Base-by-base conservation (phyloP, 2,888 invertebrate genomes). In the Leucania comma region DNA sequence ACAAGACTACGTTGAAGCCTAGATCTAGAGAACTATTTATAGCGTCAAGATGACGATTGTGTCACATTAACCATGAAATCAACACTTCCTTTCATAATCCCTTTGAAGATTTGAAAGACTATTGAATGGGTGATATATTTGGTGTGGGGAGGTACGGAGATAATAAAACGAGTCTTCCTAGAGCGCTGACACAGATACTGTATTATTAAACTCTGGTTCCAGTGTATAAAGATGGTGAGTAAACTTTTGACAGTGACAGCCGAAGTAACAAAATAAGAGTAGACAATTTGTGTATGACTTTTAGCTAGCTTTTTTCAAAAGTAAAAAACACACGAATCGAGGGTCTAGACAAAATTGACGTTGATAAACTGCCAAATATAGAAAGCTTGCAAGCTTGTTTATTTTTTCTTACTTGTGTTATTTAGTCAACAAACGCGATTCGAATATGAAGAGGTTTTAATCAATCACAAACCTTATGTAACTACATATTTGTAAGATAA, bases 361-460 rank as follows among this genome's bases (percentile, higher is more conserved):
- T 69, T 80, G 78, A 78, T 57, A 80, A 81, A 78, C 59, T 26
- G 57, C 38, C 22, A n/a, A 35, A 61, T 22, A 58, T 74, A 69
- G 82, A 78, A 82, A 72, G 79, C 59, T 59, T 42, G 38, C 14
- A 14, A 42, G 38, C 14, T 42, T 42, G 35, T 38, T 17, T 68
- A 54, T 29, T 69, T 32, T 68, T 26, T 56, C 3, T 46, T 26
- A 10, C 14, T 3, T n/a, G 2, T 63, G 3, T 51, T 20, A 22
- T 50, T 50, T 73, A n/a, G 22, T 42, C 29, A 69, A 61, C 20
- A 72, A 46, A 35, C 24, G 6, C 42, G 5, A 1, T 42, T 42
- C 20, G 42, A 42, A 42, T 17, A 42, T 42, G 5, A 17, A 14
- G 42, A 42, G 17, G 5, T 42, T 42, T 42, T 42, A 42, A 42